Conservation (phyloP, 2,113 vertebrate genomes). For the Scomber japonicus region DNA sequence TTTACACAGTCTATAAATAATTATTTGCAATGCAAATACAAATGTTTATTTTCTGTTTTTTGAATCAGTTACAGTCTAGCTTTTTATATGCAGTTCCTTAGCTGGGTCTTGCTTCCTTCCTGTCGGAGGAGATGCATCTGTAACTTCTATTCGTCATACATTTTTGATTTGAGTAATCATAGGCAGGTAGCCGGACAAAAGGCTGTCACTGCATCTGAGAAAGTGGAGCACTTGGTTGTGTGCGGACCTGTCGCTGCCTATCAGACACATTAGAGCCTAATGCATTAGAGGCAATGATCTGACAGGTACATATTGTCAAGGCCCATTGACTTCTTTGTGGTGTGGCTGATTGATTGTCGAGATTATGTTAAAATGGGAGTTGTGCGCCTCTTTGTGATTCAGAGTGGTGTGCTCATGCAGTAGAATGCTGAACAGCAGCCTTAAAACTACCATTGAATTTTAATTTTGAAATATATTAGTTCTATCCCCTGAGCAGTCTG, state of each 20-base stretch:
- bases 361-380: slow-evolving; percentile 67
- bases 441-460: slow-evolving; percentile 64
- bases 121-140: slow-evolving; percentile 12
- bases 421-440: slow-evolving; percentile 38
- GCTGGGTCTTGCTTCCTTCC: not conserved
- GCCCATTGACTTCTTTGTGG: slow-evolving; percentile 79
- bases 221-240: slow-evolving; percentile 19
- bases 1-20: not conserved
- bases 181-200: slow-evolving; percentile 63
- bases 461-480: slow-evolving; percentile 56
- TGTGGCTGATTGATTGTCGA: slow-evolving; percentile 73
- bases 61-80: not conserved
- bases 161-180: slow-evolving; percentile 55
- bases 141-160: slow-evolving; percentile 40
- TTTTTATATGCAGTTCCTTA: not conserved
- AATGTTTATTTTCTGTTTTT: not conserved
- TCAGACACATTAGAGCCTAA: slow-evolving; percentile 65
- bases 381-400: slow-evolving; percentile 63
- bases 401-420: slow-evolving; percentile 45
- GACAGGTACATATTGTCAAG: slow-evolving; percentile 80
- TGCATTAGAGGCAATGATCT: slow-evolving; percentile 75
- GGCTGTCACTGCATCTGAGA: slow-evolving; percentile 46
- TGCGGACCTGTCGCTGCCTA: slow-evolving; percentile 57
- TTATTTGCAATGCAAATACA: not conserved
- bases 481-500: slow-evolving; percentile 44